Base-by-base conservation (phyloP, 2,797 vertebrate genomes). In the Novumbra hubbsi region DNA sequence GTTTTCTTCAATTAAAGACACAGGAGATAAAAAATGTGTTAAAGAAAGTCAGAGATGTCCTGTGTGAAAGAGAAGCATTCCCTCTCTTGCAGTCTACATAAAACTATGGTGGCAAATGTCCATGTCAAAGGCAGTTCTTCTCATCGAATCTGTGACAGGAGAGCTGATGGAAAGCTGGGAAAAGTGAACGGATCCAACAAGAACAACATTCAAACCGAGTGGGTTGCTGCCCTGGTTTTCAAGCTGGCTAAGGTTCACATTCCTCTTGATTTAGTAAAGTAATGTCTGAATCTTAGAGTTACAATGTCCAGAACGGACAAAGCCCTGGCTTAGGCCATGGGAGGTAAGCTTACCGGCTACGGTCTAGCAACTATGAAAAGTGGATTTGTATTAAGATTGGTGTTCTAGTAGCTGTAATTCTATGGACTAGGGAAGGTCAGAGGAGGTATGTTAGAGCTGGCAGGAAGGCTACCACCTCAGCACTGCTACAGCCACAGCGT, bases 181-280 rank as follows among this genome's bases (percentile, higher is more conserved):
- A 76, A 74, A 72, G 70, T 30, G 80, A 74, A 17, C 82, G 81
- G 79, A 66, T 48, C 16, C 60, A 74, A 83, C 21, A 21, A 83
- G 64, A 64, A 87, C 70, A 77, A 38, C 65, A 5, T 80, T 82
- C 67, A 78, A 65, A 82, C 72, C 77, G 0, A 84, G 70, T 87
- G 84, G 86, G 68, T 79, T 80, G 62, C 48, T 70, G 74, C 16
- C 49, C 49, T 70, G 27, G 73, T 80, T 85, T 89, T 81, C 67
- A 79, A 81, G 72, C 71, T 38, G 34, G 34, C 34, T 79, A 85
- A 83, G 88, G 79, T 72, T 73, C 2, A 41, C 52, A 85, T 75
- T 84, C 80, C 68, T 68, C 52, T 74, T 68, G 86, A 88, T 87
- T 84, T 83, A 83, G 82, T 73, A 81, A 52, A 86, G 82, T 74